Conservation (phyloP, 1,140 invertebrate species). For the Chionoecetes opilio region DNA sequence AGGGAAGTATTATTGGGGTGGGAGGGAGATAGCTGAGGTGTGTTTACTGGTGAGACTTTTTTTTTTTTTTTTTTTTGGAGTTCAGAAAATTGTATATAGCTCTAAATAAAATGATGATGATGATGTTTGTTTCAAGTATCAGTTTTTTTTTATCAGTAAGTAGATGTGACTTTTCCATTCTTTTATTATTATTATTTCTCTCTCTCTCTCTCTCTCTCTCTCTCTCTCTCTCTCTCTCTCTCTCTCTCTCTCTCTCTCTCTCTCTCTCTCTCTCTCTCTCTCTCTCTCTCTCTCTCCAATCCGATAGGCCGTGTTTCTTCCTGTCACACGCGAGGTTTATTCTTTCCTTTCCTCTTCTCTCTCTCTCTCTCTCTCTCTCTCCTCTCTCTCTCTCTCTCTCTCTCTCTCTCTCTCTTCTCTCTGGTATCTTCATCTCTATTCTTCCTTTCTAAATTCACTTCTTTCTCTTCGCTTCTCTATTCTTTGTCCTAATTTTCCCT, state of each 20-base stretch:
- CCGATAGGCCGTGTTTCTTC: no score
- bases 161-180: no score
- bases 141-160: no score
- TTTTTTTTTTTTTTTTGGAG: neutral
- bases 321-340: neutral
- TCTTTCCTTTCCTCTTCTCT: neutral
- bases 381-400: neutral
- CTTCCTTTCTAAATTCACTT: neutral
- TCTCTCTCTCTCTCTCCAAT: constrained; percentile 23
- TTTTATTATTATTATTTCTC: no score
- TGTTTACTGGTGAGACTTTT: no score
- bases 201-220: no score
- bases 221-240: no score
- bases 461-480: neutral
- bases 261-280: constrained; percentile 27
- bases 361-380: neutral
- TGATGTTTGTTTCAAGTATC: neutral
- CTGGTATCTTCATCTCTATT: neutral
- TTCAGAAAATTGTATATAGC: no score
- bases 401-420: neutral
- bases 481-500: neutral
- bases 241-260: no score
- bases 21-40: no score
- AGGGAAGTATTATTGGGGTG: neutral
- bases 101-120: neutral